Conservation (phyloP, 2,797 vertebrate species). For the Borostomias antarcticus region DNA sequence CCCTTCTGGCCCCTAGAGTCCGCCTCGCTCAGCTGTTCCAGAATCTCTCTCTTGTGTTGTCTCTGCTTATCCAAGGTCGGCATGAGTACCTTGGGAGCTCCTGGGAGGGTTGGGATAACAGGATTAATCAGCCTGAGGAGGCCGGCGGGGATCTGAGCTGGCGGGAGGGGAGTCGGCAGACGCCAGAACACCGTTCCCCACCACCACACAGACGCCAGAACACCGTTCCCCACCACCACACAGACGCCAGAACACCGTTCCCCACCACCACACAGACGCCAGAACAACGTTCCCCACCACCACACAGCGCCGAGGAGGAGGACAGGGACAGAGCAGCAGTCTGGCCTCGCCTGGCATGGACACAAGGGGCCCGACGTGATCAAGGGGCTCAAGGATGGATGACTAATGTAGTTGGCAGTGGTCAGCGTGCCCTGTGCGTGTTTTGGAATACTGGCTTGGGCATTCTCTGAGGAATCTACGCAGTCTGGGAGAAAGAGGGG, state of each 20-base stretch:
- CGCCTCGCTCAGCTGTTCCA: no score
- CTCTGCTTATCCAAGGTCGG: conserved; percentile 27
- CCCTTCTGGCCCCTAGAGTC: no score
- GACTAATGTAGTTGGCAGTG: conserved; percentile 12
- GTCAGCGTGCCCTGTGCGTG: neutral
- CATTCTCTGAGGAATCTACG: conserved; percentile 10
- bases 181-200: conserved; percentile 35
- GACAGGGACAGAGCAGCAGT: conserved; percentile 26
- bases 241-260: neutral
- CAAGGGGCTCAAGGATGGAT: conserved; percentile 15
- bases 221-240: neutral
- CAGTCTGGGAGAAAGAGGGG: conserved; percentile 12
- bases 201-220: conserved; percentile 20
- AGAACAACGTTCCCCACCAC: no score
- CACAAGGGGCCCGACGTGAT: conserved; percentile 28
- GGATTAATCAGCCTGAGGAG: conserved; percentile 64
- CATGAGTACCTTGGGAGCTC: conserved; percentile 21
- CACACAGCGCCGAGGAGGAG: neutral
- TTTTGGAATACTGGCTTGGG: conserved; percentile 10
- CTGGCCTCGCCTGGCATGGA: conserved; percentile 26
- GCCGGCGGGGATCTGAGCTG: conserved; percentile 46
- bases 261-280: conserved; percentile 2
- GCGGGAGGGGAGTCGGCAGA: no score
- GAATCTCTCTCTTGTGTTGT: neutral
- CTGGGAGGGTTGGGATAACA: conserved; percentile 58